Conservation (phyloP, 2,797 vertebrate genomes). For the Lophura swinhoii region DNA sequence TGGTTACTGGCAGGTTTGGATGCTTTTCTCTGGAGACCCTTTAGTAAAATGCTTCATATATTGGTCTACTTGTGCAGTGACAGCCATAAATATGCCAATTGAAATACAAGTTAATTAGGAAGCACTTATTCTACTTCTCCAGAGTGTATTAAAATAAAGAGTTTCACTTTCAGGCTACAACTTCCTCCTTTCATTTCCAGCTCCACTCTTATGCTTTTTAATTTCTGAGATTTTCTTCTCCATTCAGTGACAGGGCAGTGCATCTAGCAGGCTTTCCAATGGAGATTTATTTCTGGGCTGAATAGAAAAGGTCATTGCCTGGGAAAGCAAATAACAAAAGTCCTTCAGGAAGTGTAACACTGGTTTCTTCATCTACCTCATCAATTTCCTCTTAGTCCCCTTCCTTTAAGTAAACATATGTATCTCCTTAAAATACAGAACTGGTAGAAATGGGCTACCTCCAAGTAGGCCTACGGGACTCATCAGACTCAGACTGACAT, state of each 20-base stretch:
- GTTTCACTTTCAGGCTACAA: conserved; percentile 10
- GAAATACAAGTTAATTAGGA: conserved; percentile 56
- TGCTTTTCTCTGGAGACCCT: conserved; percentile 5
- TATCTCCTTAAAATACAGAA: not conserved
- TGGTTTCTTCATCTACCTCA: not conserved
- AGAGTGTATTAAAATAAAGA: conserved; percentile 17
- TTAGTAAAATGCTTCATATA: not conserved
- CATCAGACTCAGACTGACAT: not conserved
- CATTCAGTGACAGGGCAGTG: not conserved
- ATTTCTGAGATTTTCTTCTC: not conserved
- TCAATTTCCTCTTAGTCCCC: not conserved
- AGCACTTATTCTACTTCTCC: conserved; percentile 35
- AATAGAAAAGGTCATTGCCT: not conserved
- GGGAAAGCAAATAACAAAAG: not conserved
- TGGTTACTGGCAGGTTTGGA: conserved; percentile 18
- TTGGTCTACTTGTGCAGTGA: not conserved
- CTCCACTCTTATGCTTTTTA: not conserved
- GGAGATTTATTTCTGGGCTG: not conserved
- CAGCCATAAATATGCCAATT: conserved; percentile 38
- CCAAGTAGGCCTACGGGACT: not conserved
- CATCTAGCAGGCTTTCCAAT: not conserved
- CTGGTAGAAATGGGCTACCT: not conserved
- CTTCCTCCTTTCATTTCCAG: not conserved
- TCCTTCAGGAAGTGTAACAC: not conserved
- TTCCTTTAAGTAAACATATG: not conserved